Base-by-base conservation (phyloP, 2,113 vertebrate species). In the Polyodon spathula region DNA sequence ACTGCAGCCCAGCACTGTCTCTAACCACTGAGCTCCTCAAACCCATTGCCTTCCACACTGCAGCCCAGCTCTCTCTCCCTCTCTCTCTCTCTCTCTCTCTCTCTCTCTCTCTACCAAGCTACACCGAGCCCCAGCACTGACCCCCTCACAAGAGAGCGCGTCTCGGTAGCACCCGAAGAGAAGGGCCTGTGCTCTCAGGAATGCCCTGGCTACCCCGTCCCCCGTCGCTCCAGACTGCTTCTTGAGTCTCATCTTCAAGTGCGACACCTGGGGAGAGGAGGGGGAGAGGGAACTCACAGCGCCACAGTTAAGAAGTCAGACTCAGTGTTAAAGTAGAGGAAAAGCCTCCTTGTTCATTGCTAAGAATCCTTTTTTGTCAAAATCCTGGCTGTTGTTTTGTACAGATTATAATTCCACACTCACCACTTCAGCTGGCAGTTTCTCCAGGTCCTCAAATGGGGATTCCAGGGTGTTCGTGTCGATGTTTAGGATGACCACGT, bases 121-220 rank as follows among this genome's bases (percentile, higher is more conserved):
- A n/a, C n/a, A n/a, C 43, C 7, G 43, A 54, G 53, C n/a, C 4
- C 6, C 16, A 8, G 7, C 27, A 65, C 63, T 59, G 66, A 86
- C 84, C 54, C 67, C 71, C 37, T 14, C 73, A 44, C 59, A 75
- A 58, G 83, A 51, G 2, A 95, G 79, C 0, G 91, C 91, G 0
- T 93, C 88, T 4, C 79, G 87, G 74, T 95, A 95, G 1, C 88
- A 80, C 40, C 93, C 93, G 8, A 94, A 95, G 15, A 95, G 86
- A 66, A 89, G 71, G 1, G 90, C 88, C 70, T 94, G 93, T 12
- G 86, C 85, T 65, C 77, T 83, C 42, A 95, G 89, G 57, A 94
- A 94, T 4, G 91, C 88, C 43, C 66, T 81, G 1, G 93, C 89
- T 6, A 95, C 88, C 0, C 91, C 88, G 14, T 85, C 88, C 3